Conservation (phyloP, 2,113 vertebrate species). For the Hypocryptadius cinnamomeus region DNA sequence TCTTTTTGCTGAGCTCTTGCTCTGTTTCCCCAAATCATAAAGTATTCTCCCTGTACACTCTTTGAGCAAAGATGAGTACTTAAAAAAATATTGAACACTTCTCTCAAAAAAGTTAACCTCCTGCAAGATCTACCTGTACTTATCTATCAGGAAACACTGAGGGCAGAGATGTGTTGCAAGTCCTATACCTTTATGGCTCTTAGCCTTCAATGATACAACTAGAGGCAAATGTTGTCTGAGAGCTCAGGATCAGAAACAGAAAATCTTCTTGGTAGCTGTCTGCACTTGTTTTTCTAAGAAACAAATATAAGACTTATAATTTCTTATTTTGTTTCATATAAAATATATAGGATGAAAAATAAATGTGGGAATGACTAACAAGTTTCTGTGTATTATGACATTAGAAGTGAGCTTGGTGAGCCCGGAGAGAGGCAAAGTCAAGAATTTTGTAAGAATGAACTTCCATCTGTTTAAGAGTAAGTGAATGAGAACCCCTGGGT, state of each 20-base stretch:
- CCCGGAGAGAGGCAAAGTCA: neutral
- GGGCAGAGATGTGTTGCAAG: no score
- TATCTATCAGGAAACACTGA: neutral
- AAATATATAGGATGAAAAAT: neutral
- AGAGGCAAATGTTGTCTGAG: neutral
- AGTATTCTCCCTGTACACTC: accelerated
- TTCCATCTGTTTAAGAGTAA: neutral
- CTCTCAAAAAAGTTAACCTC: neutral
- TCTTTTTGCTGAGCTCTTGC: neutral
- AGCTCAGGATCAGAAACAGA: neutral
- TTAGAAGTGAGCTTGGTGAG: neutral
- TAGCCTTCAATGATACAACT: neutral
- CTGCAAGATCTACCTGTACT: neutral
- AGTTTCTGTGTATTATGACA: neutral
- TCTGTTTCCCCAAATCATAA: neutral
- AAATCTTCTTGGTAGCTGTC: neutral
- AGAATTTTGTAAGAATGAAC: neutral
- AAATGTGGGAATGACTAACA: neutral
- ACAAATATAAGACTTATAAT: neutral
- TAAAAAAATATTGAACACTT: neutral
- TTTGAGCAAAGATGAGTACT: neutral
- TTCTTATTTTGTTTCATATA: neutral
- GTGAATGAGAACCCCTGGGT: neutral
- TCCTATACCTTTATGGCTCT: neutral
- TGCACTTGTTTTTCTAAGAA: neutral